Conservation (phyloP, 2,888 invertebrate genomes). For the Ryuthela nishihirai region DNA sequence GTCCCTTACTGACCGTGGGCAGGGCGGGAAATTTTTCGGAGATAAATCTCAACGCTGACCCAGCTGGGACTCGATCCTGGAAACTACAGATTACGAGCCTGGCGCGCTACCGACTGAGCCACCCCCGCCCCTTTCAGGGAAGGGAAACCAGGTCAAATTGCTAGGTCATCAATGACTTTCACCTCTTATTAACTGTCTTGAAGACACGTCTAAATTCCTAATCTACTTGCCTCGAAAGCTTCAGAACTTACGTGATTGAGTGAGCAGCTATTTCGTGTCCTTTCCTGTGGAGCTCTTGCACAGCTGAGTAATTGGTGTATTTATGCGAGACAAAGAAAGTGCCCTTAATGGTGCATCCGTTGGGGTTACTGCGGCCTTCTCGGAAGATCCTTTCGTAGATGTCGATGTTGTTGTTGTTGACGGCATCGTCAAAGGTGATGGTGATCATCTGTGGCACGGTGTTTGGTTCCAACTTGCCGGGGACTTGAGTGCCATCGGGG, state of each 20-base stretch:
- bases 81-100: too few species aligned
- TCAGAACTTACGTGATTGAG: slow-evolving; percentile 68
- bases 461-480: slow-evolving; percentile 46
- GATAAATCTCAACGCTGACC: too few species aligned
- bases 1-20: too few species aligned
- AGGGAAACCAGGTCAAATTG: too few species aligned
- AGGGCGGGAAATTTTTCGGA: too few species aligned
- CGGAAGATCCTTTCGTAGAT: slow-evolving; percentile 48
- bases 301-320: slow-evolving; percentile 49
- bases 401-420: slow-evolving; percentile 50
- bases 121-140: too few species aligned
- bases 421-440: slow-evolving; percentile 49
- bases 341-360: slow-evolving; percentile 48
- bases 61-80: too few species aligned
- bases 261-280: slow-evolving; percentile 91
- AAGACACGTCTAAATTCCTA: too few species aligned
- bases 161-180: too few species aligned
- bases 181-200: too few species aligned
- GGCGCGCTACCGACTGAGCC: too few species aligned
- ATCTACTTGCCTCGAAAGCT: too few species aligned
- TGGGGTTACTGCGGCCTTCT: slow-evolving; percentile 47
- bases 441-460: slow-evolving; percentile 49
- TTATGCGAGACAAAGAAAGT: slow-evolving; percentile 50
- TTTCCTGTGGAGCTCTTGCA: slow-evolving; percentile 56
- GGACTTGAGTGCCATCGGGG: slow-evolving; percentile 49